Evolutionary conservation across 2,888 invertebrate species (phyloP), one percentile per base, ranked within the genome.

Genomic region (Aspidiotus destructor): DNA sequence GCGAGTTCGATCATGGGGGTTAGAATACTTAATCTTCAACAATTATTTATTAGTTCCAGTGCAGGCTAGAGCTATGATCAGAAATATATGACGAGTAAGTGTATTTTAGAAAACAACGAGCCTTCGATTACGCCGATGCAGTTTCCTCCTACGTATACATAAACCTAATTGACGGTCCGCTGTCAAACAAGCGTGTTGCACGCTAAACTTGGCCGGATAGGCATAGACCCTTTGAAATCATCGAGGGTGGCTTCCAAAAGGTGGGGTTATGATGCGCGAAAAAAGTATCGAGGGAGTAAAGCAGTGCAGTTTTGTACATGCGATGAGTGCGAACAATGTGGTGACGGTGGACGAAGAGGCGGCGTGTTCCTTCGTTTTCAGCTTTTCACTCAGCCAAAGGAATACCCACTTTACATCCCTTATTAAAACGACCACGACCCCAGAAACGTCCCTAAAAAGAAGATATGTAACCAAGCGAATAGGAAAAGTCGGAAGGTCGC

Each of bases 391-490:
- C 40, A 13, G 58, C 58, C 13, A 17, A 17, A 58, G 58, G 58
- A 40, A 58, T 58, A 58, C 58, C 58, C 58, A 58, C 28, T 58
- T 58, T 28, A 58, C 58, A 58, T 58, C 58, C 58, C 58, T 58
- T 58, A 58, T 28, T 2, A 40, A 58, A 17, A 40, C 63, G 63
- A 63, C 63, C 63, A 55, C 63, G 63, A 63, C 63, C 63, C 63
- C 40, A 53, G 63, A 63, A 63, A 63, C 63, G 63, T 63, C 63
- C 63, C 63, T 63, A 63, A 63, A 63, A 63, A 55, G 28, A 9
- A n/a, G 10, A 15, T 40, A 40, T 41, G 40, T 8, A 41, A 63
- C 54, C 15, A 63, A 40, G 63, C 8, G 11, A 63, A 13, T 63
- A 55, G 40, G n/a, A 54, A 6, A 40, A 5, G 15, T 15, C n/a